Conservation (phyloP, 2,888 invertebrate species). For the Pharmacophagus antenor region DNA sequence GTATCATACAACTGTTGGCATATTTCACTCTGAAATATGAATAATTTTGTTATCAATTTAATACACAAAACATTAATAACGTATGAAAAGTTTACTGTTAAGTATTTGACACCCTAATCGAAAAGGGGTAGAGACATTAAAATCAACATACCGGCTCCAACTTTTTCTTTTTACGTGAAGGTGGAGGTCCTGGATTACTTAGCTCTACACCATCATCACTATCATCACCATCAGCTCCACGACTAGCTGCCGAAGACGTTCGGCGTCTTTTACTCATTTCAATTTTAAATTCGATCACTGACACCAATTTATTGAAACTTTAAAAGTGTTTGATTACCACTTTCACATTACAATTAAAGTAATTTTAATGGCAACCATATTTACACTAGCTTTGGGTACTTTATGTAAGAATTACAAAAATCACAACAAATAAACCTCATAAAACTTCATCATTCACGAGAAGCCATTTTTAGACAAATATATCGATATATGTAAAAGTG, state of each 20-base stretch:
- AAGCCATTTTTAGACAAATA: neutral
- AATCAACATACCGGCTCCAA: conserved; percentile 85
- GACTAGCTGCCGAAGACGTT: conserved; percentile 91
- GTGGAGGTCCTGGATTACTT: conserved; percentile 69
- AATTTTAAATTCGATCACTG: neutral
- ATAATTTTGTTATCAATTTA: neutral
- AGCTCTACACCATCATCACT: conserved; percentile 83
- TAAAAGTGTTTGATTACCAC: neutral
- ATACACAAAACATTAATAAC: neutral
- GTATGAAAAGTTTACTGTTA: neutral
- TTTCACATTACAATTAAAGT: neutral
- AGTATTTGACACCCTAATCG: neutral
- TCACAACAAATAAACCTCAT: conserved; percentile 1
- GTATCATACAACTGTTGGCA: conserved; percentile 96
- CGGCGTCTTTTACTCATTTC: conserved; percentile 89
- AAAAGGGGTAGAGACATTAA: neutral
- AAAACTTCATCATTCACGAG: neutral
- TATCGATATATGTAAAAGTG: too few relatives aligned
- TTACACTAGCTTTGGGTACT: neutral
- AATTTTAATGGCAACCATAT: neutral
- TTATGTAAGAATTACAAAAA: neutral
- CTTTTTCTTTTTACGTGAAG: conserved; percentile 83
- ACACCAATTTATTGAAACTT: conserved; percentile 9
- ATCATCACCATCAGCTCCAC: conserved; percentile 84
- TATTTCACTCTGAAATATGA: conserved; percentile 84